Evolutionary conservation across 2,113 vertebrate genomes (phyloP), one percentile per base, ranked within the genome.

Genomic region (Scolopax mira): DNA sequence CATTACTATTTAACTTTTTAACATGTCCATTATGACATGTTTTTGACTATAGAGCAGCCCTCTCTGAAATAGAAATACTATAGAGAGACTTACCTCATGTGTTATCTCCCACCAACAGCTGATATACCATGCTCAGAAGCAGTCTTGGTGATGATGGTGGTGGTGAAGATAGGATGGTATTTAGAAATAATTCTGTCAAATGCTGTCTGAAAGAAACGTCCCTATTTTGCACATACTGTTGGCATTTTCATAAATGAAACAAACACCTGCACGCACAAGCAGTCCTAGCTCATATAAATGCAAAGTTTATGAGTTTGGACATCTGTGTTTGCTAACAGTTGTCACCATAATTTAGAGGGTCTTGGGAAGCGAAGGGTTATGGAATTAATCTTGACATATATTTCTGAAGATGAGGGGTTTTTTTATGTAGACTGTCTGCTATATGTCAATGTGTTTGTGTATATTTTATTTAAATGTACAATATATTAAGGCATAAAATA

Each of bases 241-340:
- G 82, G 42, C 24, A 74, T 94, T 93, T 96, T 94, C 69, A 30
- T 71, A 94, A 90, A 74, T 81, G 85, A 92, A 96, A 79, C 14
- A 83, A 95, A 74, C 93, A 96, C 85, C 92, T 96, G 88, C 72
- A 95, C 0, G 1, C 67, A 83, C 46, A 92, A 88, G 61, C 54
- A 93, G 33, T 74, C 75, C n/a, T 88, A 78, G 60, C 39, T 62
- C 60, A 60, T 79, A 88, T 78, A 92, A 94, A 95, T 74, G 54
- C 79, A 92, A 96, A 93, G 75, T 92, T 96, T 96, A 97, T 96
- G 94, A 95, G 83, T 90, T 90, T 94, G 89, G 93, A 97, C 92
- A 96, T 93, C 94, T 96, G 89, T 93, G 91, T 97, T 97, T 97
- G 83, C 79, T 93, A 88, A 80, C 77, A 95, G 88, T 97, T 95